phyloP scores from a whole-genome alignment of 2,888 invertebrate genomes.

The Zygothrica quintamaculata region DNA sequence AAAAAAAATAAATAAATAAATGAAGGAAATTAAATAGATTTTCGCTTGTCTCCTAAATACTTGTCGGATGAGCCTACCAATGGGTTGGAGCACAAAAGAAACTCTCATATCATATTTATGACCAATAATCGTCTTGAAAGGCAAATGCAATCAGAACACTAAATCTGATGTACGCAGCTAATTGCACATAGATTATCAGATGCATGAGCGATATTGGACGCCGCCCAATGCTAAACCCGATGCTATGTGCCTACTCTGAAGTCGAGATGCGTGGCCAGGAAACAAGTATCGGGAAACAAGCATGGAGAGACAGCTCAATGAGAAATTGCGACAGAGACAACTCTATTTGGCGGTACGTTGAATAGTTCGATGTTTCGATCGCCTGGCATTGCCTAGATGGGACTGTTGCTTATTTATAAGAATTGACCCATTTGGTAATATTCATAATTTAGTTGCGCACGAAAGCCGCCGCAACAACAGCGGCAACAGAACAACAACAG shows the following conservation, averaged over 20 bases:
- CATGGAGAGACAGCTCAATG: constrained; percentile 76
- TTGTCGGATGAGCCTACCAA: constrained; percentile 11
- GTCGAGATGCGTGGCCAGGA: constrained; percentile 13
- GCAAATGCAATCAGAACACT: constrained; percentile 78
- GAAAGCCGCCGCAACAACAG: constrained; percentile 57
- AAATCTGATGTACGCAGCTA: constrained; percentile 80
- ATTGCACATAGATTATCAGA: constrained; percentile 81
- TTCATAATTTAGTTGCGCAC: constrained; percentile 83
- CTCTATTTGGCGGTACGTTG: constrained; percentile 70
- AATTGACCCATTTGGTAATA: constrained; percentile 84
- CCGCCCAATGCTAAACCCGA: constrained; percentile 64
- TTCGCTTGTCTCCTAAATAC: constrained; percentile 56
- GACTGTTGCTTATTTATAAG: constrained; percentile 81
- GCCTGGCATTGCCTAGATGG: constrained; percentile 13
- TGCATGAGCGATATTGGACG: constrained; percentile 78
- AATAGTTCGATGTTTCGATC: constrained; percentile 21
- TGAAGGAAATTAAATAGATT: constrained; percentile 63
- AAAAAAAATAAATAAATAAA: no score
- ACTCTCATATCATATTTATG: constrained; percentile 67
- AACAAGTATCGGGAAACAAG: constrained; percentile 39
- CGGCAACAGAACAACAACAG: constrained; percentile 38
- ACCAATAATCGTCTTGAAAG: constrained; percentile 43
- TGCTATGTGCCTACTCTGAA: background rate
- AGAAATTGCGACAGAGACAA: constrained; percentile 81
- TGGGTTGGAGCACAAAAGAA: constrained; percentile 15